A percentile compares a stretch with the other conserved stretches of the same genome.
Conservation (phyloP, 2,888 invertebrate species). For the Lasius fuliginosus region DNA sequence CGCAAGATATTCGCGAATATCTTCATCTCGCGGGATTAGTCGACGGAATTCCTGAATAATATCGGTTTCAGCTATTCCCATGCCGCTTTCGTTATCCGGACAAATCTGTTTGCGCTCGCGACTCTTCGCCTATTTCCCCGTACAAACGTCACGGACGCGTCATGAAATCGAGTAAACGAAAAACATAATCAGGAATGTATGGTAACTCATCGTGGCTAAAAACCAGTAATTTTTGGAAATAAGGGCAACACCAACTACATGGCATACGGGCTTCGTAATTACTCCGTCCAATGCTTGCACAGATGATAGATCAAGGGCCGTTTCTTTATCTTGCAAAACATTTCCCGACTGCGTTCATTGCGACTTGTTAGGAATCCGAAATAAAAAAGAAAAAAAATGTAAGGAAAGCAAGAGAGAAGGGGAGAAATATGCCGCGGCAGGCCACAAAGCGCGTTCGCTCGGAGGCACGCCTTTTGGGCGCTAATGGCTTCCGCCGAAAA, state of each 20-base stretch:
- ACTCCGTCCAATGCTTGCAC: background rate
- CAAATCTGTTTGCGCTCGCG: slow-evolving; percentile 53
- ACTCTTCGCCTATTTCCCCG: slow-evolving; percentile 54
- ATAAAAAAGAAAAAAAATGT: background rate
- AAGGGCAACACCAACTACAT: background rate
- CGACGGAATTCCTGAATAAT: slow-evolving; percentile 39
- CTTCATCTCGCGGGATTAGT: slow-evolving; percentile 30
- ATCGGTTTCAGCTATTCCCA: slow-evolving; percentile 42
- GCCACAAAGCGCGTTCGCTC: slow-evolving; percentile 17
- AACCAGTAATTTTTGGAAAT: slow-evolving; percentile 6
- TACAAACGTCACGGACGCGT: slow-evolving; percentile 51
- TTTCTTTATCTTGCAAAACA: background rate
- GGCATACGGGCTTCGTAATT: background rate
- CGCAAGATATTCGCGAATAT: slow-evolving; percentile 23
- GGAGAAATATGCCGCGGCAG: background rate
- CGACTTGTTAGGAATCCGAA: background rate
- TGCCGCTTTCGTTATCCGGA: slow-evolving; percentile 50
- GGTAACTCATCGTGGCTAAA: background rate
- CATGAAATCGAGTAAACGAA: slow-evolving; percentile 42
- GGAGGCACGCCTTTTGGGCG: slow-evolving; percentile 10
- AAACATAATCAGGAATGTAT: background rate
- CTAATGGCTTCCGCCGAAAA: slow-evolving; percentile 32
- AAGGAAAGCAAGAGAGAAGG: background rate
- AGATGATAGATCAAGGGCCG: slow-evolving; percentile 31
- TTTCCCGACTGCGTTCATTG: background rate